Percentiles rank a stretch among this genome's conserved stretches.
phyloP scores from a whole-genome alignment of 2,797 vertebrate genomes.

The Parauchenoglanis punctatus region DNA sequence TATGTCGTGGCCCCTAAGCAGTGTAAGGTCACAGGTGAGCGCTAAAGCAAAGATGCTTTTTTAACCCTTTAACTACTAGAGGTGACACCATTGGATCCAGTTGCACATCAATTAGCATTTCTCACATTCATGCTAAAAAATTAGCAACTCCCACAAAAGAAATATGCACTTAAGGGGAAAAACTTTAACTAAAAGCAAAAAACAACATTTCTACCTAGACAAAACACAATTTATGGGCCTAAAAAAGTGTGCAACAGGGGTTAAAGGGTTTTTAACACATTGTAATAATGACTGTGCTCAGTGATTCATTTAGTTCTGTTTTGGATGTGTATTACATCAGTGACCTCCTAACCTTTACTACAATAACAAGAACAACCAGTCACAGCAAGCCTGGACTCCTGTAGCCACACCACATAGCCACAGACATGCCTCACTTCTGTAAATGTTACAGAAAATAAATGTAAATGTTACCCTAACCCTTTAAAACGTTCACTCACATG shows the following conservation, averaged over 20 bases:
- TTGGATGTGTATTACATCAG: not conserved
- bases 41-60: not conserved
- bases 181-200: too few species aligned
- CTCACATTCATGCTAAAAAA: too few species aligned
- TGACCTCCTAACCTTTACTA: not conserved
- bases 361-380: not conserved
- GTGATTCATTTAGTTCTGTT: not conserved
- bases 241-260: too few species aligned
- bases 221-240: too few species aligned
- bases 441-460: not conserved
- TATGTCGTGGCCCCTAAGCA: conserved; percentile 65
- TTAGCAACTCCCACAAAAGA: too few species aligned
- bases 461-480: not conserved
- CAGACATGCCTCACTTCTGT: not conserved
- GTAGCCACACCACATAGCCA: not conserved
- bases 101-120: too few species aligned
- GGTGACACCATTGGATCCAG: too few species aligned
- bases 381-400: not conserved
- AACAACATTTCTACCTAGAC: too few species aligned
- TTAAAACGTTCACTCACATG: not conserved
- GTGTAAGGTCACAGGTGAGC: conserved; percentile 65
- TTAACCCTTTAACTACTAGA: too few species aligned
- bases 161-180: too few species aligned
- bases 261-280: not conserved
- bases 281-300: too few species aligned